Conservation (phyloP, 1,140 invertebrate species). For the Anadara kagoshimensis region DNA sequence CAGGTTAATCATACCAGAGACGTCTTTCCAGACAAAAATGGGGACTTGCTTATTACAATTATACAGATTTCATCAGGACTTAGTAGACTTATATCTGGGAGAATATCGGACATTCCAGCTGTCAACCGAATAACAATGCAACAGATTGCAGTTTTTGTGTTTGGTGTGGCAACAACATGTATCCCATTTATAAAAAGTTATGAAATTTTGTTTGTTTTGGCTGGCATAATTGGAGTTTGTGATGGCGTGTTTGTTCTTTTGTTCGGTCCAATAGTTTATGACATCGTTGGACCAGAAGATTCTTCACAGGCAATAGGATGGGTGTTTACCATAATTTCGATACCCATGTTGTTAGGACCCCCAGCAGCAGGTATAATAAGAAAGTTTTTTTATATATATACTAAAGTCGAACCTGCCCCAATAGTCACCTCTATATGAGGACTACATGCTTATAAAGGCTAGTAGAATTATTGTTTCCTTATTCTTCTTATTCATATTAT, state of each 20-base stretch:
- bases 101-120: slow-evolving; percentile 85
- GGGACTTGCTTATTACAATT: slow-evolving; percentile 87
- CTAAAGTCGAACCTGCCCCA: too few species aligned
- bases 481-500: too few species aligned
- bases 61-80: slow-evolving; percentile 90
- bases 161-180: slow-evolving; percentile 87
- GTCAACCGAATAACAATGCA: slow-evolving; percentile 89
- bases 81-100: slow-evolving; percentile 89
- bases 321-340: slow-evolving; percentile 88
- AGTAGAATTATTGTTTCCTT: too few species aligned
- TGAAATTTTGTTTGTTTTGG: slow-evolving; percentile 80
- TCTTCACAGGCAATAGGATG: slow-evolving; percentile 94
- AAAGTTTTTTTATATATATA: too few species aligned
- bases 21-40: slow-evolving; percentile 79
- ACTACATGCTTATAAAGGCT: too few species aligned
- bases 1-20: slow-evolving; percentile 82
- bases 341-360: slow-evolving; percentile 90
- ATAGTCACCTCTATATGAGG: too few species aligned
- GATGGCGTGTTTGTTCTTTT: slow-evolving; percentile 95
- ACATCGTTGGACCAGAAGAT: slow-evolving; percentile 87
- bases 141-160: slow-evolving; percentile 86
- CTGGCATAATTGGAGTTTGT: slow-evolving; percentile 88
- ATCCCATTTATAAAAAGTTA: slow-evolving; percentile 82
- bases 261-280: slow-evolving; percentile 92
- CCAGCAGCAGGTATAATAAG: slow-evolving; percentile 89